Percentiles rank a stretch among this genome's conserved stretches.
These are phyloP conservation scores for Vicugna pacos DNA, from an alignment of 2,113 vertebrate genomes.

Conservation along the genomic window DNA sequence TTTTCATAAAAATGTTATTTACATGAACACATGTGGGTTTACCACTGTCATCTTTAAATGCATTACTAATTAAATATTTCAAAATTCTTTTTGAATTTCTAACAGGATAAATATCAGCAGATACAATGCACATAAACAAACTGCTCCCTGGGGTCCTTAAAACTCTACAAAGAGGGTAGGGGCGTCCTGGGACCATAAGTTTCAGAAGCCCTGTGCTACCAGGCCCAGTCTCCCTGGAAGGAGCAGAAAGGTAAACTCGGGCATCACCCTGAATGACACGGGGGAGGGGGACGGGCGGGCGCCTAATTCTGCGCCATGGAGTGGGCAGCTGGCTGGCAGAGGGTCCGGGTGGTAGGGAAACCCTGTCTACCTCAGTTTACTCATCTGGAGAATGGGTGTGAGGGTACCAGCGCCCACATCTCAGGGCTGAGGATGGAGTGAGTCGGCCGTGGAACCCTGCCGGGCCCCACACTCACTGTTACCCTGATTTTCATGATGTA, in stretches of 20 bases:
- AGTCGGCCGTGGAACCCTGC: fast-evolving
- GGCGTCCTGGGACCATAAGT: neutral
- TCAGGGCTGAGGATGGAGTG: fast-evolving
- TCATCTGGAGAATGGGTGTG: fast-evolving
- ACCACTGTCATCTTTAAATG: neutral
- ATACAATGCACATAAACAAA: fast-evolving
- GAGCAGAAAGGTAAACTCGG: neutral
- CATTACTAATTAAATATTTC: neutral
- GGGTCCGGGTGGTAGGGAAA: neutral
- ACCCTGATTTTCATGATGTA: fast-evolving
- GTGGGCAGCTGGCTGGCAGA: neutral
- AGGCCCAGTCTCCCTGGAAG: neutral
- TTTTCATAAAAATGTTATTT: neutral
- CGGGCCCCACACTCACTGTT: fast-evolving
- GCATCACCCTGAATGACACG: neutral
- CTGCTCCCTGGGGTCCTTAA: neutral
- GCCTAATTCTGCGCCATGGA: neutral
- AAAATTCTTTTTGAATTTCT: neutral
- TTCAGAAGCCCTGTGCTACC: neutral
- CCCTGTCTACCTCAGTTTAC: fast-evolving
- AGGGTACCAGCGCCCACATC: fast-evolving
- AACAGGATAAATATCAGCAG: neutral
- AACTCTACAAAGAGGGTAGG: neutral
- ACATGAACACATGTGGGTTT: neutral
- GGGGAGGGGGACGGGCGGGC: fast-evolving